Evolutionary conservation across 92 coral and sea anemone genomes (phyloP).

Genomic region (Hydrozoanthus gracilis): DNA sequence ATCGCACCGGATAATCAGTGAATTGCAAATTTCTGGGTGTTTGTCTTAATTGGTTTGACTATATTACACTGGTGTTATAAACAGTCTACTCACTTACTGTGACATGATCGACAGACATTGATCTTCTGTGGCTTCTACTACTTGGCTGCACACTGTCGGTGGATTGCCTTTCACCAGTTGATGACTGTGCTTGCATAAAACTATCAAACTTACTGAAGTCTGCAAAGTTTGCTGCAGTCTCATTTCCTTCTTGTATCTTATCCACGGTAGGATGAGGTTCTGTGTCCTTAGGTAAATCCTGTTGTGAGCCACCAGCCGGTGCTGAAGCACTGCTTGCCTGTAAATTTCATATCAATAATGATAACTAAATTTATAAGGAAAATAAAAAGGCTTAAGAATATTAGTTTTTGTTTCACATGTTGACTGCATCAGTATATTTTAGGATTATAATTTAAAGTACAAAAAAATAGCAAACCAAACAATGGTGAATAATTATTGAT

Average conservation of each 20-base stretch:
- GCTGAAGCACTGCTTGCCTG: conserved; percentile 67
- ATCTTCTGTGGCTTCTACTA: conserved; percentile 75
- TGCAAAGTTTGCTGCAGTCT: conserved; percentile 82
- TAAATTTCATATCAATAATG: background rate
- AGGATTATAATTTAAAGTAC: no score
- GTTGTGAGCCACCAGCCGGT: conserved; percentile 36
- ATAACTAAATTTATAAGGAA: background rate
- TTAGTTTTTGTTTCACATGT: no score
- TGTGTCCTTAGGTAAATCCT: conserved; percentile 15
- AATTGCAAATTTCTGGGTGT: no score
- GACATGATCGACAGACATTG: conserved; percentile 84
- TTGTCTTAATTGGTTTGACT: background rate
- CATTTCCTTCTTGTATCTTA: conserved; percentile 34
- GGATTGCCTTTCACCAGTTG: conserved; percentile 45
- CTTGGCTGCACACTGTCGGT: conserved; percentile 39
- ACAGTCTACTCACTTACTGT: conserved; percentile 58
- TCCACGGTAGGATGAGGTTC: conserved; percentile 44
- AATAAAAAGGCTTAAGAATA: no score
- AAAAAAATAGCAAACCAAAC: no score
- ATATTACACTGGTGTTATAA: no score
- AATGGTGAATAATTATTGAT: no score
- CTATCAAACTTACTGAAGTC: conserved; percentile 96
- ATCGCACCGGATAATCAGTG: no score
- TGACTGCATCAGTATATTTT: no score
- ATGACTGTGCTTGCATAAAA: conserved; percentile 73